phyloP scores from a whole-genome alignment of 2,888 invertebrate species.

The Zhuqinia jingwanae region DNA sequence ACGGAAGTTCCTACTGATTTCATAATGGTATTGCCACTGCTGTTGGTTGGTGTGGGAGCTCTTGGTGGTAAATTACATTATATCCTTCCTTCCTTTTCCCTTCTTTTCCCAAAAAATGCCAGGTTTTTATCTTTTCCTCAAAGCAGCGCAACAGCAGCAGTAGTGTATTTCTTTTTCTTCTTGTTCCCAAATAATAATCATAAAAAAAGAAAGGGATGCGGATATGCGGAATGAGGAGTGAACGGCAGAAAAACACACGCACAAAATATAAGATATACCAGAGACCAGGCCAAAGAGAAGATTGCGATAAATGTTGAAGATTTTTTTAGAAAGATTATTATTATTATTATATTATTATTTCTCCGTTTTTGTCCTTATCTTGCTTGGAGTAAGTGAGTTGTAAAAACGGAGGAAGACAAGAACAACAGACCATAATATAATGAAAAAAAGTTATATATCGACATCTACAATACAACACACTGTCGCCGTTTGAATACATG shows the following conservation, averaged over 20 bases:
- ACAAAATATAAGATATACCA: slow-evolving; percentile 3
- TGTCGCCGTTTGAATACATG: neutral
- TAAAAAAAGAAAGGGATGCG: neutral
- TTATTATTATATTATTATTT: slow-evolving; percentile 33
- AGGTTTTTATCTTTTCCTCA: slow-evolving; percentile 47
- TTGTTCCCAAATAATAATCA: neutral
- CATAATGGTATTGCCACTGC: too few species aligned
- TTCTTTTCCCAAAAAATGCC: slow-evolving; percentile 41
- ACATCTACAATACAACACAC: neutral
- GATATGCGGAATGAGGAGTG: neutral
- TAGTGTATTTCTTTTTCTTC: neutral
- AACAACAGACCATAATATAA: neutral
- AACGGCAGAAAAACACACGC: neutral
- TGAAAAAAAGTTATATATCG: neutral
- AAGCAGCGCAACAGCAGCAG: too few species aligned
- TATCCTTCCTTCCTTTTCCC: slow-evolving; percentile 12
- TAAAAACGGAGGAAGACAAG: slow-evolving; percentile 6
- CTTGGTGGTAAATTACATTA: slow-evolving; percentile 28
- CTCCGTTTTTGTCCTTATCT: neutral
- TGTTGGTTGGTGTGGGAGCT: neutral
- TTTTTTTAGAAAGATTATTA: slow-evolving; percentile 23
- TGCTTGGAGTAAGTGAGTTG: slow-evolving; percentile 17
- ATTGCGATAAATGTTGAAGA: slow-evolving; percentile 33
- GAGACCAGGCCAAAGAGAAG: slow-evolving; percentile 11
- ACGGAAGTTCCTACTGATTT: too few species aligned